These are phyloP conservation scores for Styela clava DNA, from an alignment of 23 tunicate genomes.

Conservation along the genomic window DNA sequence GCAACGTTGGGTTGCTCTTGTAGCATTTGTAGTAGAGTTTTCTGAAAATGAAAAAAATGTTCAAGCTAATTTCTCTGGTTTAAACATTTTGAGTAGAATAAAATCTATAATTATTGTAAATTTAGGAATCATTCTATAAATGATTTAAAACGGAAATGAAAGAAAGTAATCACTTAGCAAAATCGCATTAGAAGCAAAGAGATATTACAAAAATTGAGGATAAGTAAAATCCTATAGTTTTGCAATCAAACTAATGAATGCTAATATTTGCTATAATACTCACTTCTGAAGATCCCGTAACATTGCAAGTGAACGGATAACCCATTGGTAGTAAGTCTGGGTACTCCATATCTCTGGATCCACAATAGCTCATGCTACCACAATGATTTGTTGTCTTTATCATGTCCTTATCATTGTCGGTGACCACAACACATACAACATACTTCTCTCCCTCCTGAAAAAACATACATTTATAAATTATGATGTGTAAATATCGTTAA, in stretches of 20 bases:
- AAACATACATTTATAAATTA: background rate
- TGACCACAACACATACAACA: constrained; percentile 64
- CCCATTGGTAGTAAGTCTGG: constrained; percentile 80
- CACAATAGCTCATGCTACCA: constrained; percentile 92
- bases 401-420: constrained; percentile 66
- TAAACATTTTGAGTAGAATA: too few species aligned
- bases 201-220: background rate
- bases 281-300: constrained; percentile 15
- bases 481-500: background rate
- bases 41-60: too few species aligned
- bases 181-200: background rate
- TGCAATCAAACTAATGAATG: too few species aligned
- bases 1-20: background rate
- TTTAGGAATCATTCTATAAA: too few species aligned
- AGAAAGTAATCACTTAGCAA: background rate
- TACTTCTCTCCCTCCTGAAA: constrained; percentile 65
- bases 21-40: background rate
- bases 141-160: too few species aligned
- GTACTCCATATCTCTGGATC: constrained; percentile 45
- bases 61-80: too few species aligned
- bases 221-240: too few species aligned
- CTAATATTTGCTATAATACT: too few species aligned
- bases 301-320: constrained; percentile 58
- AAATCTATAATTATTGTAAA: too few species aligned
- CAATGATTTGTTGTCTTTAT: constrained; percentile 45